Evolutionary conservation across 37 sponge, comb jelly and placozoan species (phyloP), one percentile per base, ranked within the genome.

Genomic region (Diacarnus erythraeanus): DNA sequence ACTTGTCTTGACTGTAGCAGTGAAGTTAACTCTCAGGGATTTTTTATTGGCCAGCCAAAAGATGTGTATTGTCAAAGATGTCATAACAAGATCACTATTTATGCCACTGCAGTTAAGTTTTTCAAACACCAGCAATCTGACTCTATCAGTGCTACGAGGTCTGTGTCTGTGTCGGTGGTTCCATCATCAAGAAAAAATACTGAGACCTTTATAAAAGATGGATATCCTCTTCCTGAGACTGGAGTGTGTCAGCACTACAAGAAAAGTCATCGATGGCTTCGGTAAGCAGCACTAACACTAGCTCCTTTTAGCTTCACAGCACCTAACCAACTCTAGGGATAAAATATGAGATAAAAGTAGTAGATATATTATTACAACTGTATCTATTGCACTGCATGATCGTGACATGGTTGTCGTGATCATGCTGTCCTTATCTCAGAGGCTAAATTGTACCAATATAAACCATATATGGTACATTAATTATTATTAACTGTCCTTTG

Each of bases 201-300:
- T 40, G 38, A 33, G 23, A 36, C 21, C 3, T 3, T 65, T 36
- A 31, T 90, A 1, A 58, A 74, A 37, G 79, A 77, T 26, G 94
- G 94, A 2, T 64, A 71, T 23, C 91, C 94, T 29, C 82, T 94
- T 2, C 94, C 94, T 0, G 78, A 80, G 3, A 38, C 5, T 37
- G 94, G 94, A 15, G 77, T 88, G 15, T 94, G 94, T 76, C 36
- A 59, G 1, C 94, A 94, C 72, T 94, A 90, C 82, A 89, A 90
- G 81, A 94, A 94, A 74, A 90, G 91, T 36, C 64, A 81, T 71
- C 74, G 94, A 0, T 94, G 94, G 94, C 77, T 94, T 30, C 86
- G 94, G 94, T 94, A 41, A 58, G 79, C 42, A 30, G 30, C 38
- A 58, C 26, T 12, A 9, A 31, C 60, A 2, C 18, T 74, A 36